Percentiles rank a stretch among this genome's conserved stretches.
Evolutionary conservation across 37 sponge, comb jelly and placozoan species (phyloP).

Genomic region (Spongia lamella): DNA sequence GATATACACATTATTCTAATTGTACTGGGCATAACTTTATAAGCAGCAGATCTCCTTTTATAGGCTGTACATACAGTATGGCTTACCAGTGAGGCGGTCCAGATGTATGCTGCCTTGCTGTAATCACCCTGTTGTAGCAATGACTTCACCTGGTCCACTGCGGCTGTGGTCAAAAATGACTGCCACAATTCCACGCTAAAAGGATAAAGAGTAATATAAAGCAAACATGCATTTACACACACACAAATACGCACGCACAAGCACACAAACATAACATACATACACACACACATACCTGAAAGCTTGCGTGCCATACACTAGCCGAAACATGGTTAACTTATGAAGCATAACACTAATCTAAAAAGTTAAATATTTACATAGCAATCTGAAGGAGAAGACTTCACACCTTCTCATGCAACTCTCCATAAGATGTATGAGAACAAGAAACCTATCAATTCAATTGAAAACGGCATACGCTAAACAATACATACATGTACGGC

Average conservation of each 20-base stretch:
- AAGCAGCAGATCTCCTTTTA: no score
- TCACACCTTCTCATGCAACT: no score
- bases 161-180: not conserved
- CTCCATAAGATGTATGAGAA: no score
- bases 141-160: not conserved
- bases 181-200: constrained; percentile 1
- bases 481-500: no score
- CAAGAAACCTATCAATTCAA: no score
- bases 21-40: no score
- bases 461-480: no score
- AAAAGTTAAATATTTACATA: no score
- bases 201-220: no score
- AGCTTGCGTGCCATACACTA: not conserved
- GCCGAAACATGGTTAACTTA: constrained; percentile 27
- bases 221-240: no score
- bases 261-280: not conserved
- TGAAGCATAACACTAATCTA: constrained; percentile 6
- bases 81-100: constrained; percentile 11
- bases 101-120: constrained; percentile 18
- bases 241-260: not conserved
- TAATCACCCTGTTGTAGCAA: constrained; percentile 34
- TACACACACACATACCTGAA: constrained; percentile 30
- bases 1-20: no score
- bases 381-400: no score
- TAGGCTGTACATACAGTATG: not conserved